Conservation (phyloP, 2,888 invertebrate genomes). For the Notodonta ziczac region DNA sequence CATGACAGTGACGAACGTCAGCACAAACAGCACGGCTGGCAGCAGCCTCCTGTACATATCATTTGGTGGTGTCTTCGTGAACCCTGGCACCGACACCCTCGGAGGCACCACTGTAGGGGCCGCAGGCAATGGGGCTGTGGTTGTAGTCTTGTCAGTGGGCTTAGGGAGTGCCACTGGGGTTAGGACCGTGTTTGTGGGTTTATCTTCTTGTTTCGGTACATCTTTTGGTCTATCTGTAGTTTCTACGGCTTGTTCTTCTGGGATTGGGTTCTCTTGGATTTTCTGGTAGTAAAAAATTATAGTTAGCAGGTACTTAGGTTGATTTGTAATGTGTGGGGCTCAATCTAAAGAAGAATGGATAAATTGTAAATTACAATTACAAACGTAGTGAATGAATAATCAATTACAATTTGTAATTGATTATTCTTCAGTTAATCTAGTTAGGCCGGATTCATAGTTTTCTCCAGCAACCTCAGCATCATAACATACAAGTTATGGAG, state of each 20-base stretch:
- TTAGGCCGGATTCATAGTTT: too few species aligned
- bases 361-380: too few species aligned
- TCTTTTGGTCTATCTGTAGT: constrained; percentile 49
- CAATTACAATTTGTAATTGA: too few species aligned
- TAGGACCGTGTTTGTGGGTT: constrained; percentile 25
- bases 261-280: constrained; percentile 60
- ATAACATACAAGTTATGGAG: too few species aligned
- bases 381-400: too few species aligned
- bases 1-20: constrained; percentile 92
- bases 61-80: constrained; percentile 73
- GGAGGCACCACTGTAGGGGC: constrained; percentile 38
- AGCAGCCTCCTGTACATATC: constrained; percentile 81
- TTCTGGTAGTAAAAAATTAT: constrained; percentile 50
- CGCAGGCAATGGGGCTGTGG: constrained; percentile 37
- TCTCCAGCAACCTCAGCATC: too few species aligned
- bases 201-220: constrained; percentile 28
- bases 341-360: too few species aligned
- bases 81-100: constrained; percentile 55
- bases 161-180: constrained; percentile 36
- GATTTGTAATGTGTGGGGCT: too few species aligned
- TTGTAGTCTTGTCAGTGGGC: constrained; percentile 36
- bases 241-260: constrained; percentile 40
- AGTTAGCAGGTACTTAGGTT: neutral
- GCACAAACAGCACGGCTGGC: constrained; percentile 89
- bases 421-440: too few species aligned